A percentile compares a stretch with the other conserved stretches of the same genome.
Evolutionary conservation across 2,888 invertebrate species (phyloP).

Genomic region (Sminthurides aquaticus): DNA sequence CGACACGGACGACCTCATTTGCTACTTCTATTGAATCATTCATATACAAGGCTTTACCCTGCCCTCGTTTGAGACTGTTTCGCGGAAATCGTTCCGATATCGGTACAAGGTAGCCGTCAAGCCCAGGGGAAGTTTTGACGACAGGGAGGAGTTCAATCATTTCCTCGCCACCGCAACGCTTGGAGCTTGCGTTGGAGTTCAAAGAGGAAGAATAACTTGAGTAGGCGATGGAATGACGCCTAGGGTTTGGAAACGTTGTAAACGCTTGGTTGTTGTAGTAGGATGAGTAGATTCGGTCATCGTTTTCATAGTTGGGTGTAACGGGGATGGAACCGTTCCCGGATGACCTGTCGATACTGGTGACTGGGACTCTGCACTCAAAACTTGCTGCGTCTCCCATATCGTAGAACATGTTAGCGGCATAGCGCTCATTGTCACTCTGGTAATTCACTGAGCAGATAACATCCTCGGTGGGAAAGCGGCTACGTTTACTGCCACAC

Average conservation of each 20-base stretch:
- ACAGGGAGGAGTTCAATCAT: conserved; percentile 21
- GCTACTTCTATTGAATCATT: conserved; percentile 13
- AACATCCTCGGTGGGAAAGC: conserved; percentile 16
- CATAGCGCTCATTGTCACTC: conserved; percentile 35
- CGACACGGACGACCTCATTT: conserved; percentile 32
- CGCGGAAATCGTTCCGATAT: conserved; percentile 22
- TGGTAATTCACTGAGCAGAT: conserved; percentile 32
- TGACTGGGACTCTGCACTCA: conserved; percentile 18
- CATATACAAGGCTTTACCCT: conserved; percentile 10
- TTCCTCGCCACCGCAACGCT: conserved; percentile 1
- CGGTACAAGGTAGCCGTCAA: conserved; percentile 40
- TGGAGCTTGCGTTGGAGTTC: conserved; percentile 9
- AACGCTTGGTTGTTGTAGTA: conserved; percentile 39
- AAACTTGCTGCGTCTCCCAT: conserved; percentile 27
- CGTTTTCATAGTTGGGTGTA: conserved; percentile 14
- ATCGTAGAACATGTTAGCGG: conserved; percentile 41
- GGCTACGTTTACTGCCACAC: neutral
- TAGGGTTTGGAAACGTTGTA: conserved; percentile 39
- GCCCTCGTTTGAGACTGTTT: conserved; percentile 10
- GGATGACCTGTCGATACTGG: conserved; percentile 4
- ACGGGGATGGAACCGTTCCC: conserved; percentile 24
- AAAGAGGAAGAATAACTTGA: conserved; percentile 20
- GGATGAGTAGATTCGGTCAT: conserved; percentile 11
- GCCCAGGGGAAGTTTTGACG: conserved; percentile 12
- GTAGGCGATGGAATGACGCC: conserved; percentile 35